A percentile compares a stretch with the other conserved stretches of the same genome.
Conservation (phyloP, 2,113 vertebrate species). For the Neolamprologus longior region DNA sequence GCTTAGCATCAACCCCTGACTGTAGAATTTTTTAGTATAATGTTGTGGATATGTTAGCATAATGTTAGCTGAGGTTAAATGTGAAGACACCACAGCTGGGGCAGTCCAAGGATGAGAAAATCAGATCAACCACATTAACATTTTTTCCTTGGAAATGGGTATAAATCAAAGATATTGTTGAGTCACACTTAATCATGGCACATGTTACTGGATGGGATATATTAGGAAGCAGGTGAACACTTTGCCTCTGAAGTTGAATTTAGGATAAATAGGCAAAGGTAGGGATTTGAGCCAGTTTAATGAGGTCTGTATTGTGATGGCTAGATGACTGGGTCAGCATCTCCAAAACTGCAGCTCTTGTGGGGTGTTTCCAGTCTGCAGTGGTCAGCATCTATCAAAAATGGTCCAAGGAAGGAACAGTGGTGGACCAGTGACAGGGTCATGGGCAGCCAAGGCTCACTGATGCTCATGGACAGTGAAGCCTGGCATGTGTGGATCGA, state of each 20-base stretch:
- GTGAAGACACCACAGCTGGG: background rate
- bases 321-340: background rate
- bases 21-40: background rate
- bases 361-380: background rate
- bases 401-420: background rate
- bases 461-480: background rate
- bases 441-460: background rate
- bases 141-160: background rate
- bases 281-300: background rate
- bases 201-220: background rate
- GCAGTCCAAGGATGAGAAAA: background rate
- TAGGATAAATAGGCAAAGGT: background rate
- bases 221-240: background rate
- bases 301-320: background rate
- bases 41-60: conserved; percentile 1
- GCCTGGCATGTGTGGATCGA: background rate
- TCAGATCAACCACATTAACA: background rate
- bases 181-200: background rate
- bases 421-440: background rate
- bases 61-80: background rate
- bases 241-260: background rate
- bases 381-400: background rate
- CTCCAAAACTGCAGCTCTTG: background rate
- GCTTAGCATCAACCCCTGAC: conserved; percentile 26
- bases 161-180: background rate